These are phyloP conservation scores for Phylloscopus trochiloides DNA, from an alignment of 2,113 vertebrate genomes.

Conservation along the genomic window DNA sequence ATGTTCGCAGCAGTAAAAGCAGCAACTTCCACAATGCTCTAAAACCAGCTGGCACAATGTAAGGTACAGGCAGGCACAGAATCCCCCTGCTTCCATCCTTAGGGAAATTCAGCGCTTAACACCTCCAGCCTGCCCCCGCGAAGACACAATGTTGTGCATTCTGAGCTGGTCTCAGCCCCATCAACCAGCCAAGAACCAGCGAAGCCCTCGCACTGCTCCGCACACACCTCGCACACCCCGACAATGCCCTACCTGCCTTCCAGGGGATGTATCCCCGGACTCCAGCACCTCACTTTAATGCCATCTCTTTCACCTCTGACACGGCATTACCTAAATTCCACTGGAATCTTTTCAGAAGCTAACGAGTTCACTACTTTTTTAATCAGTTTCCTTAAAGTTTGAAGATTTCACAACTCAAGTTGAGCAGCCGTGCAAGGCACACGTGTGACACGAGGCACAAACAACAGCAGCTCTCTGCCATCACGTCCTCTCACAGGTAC, in stretches of 20 bases:
- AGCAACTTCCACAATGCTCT: not conserved
- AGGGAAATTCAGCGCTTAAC: not conserved
- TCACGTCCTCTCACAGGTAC: not conserved
- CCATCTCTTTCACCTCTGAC: not conserved
- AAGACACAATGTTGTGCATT: accelerated
- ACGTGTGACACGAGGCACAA: not conserved
- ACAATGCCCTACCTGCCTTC: accelerated
- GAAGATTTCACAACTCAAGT: not conserved
- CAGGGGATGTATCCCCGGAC: not conserved
- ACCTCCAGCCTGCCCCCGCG: not conserved
- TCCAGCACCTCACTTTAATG: accelerated
- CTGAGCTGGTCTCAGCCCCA: not conserved
- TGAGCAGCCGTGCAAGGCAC: not conserved
- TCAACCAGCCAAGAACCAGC: not conserved
- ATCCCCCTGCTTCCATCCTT: not conserved
- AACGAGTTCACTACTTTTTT: not conserved
- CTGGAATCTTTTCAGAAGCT: not conserved
- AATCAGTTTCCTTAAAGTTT: not conserved
- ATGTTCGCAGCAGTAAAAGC: not conserved
- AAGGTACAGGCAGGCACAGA: not conserved
- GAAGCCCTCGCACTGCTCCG: accelerated
- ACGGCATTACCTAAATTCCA: not conserved
- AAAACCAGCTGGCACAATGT: not conserved
- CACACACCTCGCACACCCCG: accelerated
- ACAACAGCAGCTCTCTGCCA: not conserved